Percentiles rank a stretch among this genome's conserved stretches.
Conservation (phyloP, 2,113 vertebrate genomes). For the Phaethornis superciliosus region DNA sequence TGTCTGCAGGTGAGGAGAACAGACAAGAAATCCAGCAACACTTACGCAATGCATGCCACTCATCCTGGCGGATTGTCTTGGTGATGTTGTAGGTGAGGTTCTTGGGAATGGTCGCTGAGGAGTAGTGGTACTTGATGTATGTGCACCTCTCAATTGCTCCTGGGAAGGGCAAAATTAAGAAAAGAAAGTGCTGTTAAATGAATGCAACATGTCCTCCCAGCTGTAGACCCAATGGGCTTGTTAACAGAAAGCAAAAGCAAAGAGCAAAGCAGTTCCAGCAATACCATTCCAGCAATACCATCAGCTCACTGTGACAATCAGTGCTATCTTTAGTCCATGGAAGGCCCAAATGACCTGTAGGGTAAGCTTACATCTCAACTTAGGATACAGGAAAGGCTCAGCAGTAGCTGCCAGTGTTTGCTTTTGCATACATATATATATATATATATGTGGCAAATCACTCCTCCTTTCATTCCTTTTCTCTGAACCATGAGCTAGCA, state of each 20-base stretch:
- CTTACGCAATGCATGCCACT: conserved; percentile 98
- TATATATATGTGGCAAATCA: background rate
- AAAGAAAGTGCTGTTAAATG: background rate
- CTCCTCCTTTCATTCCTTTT: background rate
- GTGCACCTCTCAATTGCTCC: conserved; percentile 88
- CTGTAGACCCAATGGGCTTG: background rate
- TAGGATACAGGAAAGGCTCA: background rate
- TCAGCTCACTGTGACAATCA: background rate
- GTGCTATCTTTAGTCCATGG: background rate
- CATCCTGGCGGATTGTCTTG: conserved; percentile 98
- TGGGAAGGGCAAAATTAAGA: conserved; percentile 40
- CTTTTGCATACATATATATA: background rate
- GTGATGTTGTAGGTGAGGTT: conserved; percentile 98
- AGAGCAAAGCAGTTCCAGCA: background rate
- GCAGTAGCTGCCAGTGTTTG: background rate
- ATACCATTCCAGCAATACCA: background rate
- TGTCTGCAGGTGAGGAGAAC: background rate
- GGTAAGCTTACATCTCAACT: background rate
- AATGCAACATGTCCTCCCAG: background rate
- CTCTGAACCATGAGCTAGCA: background rate
- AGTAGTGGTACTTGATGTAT: conserved; percentile 98
- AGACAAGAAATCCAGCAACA: conserved; percentile 21
- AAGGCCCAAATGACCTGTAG: background rate
- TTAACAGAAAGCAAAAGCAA: background rate
- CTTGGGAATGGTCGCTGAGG: conserved; percentile 94